These are phyloP conservation scores for Genyomyrus donnyi DNA, from an alignment of 2,113 vertebrate genomes.

Conservation along the genomic window DNA sequence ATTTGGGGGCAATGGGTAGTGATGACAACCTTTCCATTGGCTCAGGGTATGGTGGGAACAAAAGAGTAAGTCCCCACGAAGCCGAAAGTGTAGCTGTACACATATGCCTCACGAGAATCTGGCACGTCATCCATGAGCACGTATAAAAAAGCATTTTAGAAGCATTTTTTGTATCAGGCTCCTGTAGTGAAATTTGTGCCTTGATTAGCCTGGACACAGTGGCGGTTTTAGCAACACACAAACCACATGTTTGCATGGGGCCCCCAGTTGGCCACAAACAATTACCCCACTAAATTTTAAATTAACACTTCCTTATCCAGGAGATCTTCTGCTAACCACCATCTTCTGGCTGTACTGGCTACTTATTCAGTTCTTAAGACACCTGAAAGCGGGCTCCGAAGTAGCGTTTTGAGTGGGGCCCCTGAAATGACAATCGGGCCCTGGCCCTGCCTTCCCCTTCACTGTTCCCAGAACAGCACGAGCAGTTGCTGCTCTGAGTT, in stretches of 20 bases:
- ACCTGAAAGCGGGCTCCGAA: too few species aligned
- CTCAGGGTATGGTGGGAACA: conserved; percentile 40
- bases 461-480: conserved; percentile 51
- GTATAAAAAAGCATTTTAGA: not conserved
- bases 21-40: conserved; percentile 47
- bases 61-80: conserved; percentile 40
- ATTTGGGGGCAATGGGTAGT: conserved; percentile 31
- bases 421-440: not conserved
- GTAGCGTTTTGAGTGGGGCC: not conserved
- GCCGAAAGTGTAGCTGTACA: not conserved
- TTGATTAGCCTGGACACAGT: not conserved
- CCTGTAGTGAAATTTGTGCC: not conserved
- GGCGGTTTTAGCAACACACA: not conserved
- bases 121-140: not conserved
- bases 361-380: not conserved
- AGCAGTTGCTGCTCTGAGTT: conserved; percentile 69
- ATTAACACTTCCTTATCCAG: not conserved
- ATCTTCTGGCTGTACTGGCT: not conserved
- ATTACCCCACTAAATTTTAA: not conserved
- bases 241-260: not conserved
- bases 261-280: not conserved
- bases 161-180: not conserved
- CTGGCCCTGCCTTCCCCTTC: not conserved
- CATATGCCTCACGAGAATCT: too few species aligned
- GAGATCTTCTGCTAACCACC: not conserved